Base-by-base conservation (phyloP, 2,113 vertebrate species). In the Puffinus mauretanicus region DNA sequence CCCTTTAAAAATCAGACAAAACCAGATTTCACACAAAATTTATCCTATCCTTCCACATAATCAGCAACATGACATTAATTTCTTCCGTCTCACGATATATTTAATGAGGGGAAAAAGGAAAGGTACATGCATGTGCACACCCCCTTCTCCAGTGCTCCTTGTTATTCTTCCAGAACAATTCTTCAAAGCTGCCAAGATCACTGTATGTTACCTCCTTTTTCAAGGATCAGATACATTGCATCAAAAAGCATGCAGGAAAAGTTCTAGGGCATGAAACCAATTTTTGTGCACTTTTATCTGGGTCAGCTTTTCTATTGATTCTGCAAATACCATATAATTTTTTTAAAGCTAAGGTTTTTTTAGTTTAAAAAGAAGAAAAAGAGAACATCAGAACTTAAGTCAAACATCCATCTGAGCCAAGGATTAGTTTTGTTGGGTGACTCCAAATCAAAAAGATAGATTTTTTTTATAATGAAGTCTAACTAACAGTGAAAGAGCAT, bases 201-300 rank as follows among this genome's bases (percentile, higher is more conserved):
- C 89, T 83, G 67, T 87, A 67, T 75, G 91, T 90, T 88, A 92
- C 69, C 65, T 94, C 61, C 79, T 88, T 91, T 97, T 89, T 94
- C 85, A 97, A 97, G 82, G 79, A 93, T 96, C 94, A 93, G 91
- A 95, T 89, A 95, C 52, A 58, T 20, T 70, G 72, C 93, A 95
- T 97, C 95, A 97, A 97, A 94, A 94, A 96, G 87, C 87, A 91
- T n/a, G 76, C 46, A 93, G 77, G 85, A 90, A 93, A 92, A 92
- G 94, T 97, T 97, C 96, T 89, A 95, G 96, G 92, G 95, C 95
- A 97, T 88, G 88, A 97, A 97, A 94, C 89, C 96, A 94, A 97
- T 97, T 97, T 97, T 90, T 95, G 89, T 0, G 0, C 82, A 76
- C 89, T 94, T 97, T 97, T 94, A 96, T 96, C 91, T 97, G 76